Evolutionary conservation across 1,140 invertebrate species (phyloP), one percentile per base, ranked within the genome.

Genomic region (Anastrepha obliqua): DNA sequence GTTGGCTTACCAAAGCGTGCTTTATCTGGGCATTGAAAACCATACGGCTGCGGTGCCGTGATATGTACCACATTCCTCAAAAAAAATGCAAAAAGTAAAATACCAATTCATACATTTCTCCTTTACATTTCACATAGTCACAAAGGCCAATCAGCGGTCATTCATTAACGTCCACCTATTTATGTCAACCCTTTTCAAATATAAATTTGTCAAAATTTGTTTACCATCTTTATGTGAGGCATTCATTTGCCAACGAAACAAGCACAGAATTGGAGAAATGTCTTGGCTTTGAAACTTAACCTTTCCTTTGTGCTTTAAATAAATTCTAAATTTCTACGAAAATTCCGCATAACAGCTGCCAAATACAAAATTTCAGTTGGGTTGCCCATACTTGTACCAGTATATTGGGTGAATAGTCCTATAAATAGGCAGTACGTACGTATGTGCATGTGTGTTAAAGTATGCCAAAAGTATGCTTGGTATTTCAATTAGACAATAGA

Each of bases 171-270:
- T 29, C 11, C n/a, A 13, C 7, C 29, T 67, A 8, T 11, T 9
- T 20, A 5, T 0, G 6, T n/a, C 29, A 39, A 67, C 64, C 29
- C 3, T 42, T 67, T 39, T 67, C 64, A 67, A 67, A 67, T 67
- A 67, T 67, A 67, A 42, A 67, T 67, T 67, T 67, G 64, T 39
- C 64, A 29, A 13, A 67, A 67, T 67, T 67, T 67, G 64, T 67
- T 55, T 29, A 67, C 7, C 29, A 29, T 42, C 29, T 55, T 55
- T 55, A 1, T 55, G 5, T 20, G 29, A 39, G 0, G 8, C 9
- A 9, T 42, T 67, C 29, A 13, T 67, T 67, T 20, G n/a, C n/a
- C 20, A 67, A 67, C 64, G 39, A 67, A 39, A 29, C 64, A 67
- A 29, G 29, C 29, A 29, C 29, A 8, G 11, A 42, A 8, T 7